These are phyloP conservation scores for Mastomys natalensis DNA, from an alignment of 2,113 vertebrate genomes.

Conservation along the genomic window DNA sequence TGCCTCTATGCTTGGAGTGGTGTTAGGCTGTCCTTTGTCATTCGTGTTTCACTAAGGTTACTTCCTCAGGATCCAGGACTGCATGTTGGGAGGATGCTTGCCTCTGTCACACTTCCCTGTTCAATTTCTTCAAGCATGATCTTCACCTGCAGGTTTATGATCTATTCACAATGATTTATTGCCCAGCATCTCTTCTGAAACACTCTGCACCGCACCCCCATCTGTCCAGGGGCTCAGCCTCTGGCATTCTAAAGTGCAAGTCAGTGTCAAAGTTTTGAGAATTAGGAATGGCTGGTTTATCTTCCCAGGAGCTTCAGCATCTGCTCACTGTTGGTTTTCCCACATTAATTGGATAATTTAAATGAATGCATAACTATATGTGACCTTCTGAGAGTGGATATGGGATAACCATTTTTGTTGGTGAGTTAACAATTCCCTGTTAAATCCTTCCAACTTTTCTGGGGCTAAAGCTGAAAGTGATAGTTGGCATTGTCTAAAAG, in stretches of 20 bases:
- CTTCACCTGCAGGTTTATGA: neutral
- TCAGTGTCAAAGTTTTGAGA: neutral
- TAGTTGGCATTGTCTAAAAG: neutral
- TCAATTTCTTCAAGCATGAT: neutral
- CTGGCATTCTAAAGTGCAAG: neutral
- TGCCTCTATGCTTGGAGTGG: neutral
- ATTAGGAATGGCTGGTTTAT: neutral
- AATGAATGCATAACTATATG: neutral
- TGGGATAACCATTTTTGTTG: neutral
- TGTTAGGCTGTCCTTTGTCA: neutral
- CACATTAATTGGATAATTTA: neutral
- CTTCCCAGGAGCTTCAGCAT: neutral
- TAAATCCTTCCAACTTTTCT: neutral
- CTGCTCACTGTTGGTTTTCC: neutral
- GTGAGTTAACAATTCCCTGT: conserved; percentile 16
- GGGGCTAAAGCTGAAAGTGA: neutral
- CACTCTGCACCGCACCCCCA: neutral
- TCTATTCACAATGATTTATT: neutral
- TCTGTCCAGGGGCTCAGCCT: neutral
- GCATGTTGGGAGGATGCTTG: neutral
- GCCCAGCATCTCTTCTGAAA: neutral
- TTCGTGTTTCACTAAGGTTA: neutral
- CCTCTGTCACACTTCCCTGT: neutral
- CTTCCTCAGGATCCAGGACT: neutral
- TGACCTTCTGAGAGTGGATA: neutral